Evolutionary conservation across 2,113 vertebrate genomes (phyloP).

Genomic region (Eclectus roratus): DNA sequence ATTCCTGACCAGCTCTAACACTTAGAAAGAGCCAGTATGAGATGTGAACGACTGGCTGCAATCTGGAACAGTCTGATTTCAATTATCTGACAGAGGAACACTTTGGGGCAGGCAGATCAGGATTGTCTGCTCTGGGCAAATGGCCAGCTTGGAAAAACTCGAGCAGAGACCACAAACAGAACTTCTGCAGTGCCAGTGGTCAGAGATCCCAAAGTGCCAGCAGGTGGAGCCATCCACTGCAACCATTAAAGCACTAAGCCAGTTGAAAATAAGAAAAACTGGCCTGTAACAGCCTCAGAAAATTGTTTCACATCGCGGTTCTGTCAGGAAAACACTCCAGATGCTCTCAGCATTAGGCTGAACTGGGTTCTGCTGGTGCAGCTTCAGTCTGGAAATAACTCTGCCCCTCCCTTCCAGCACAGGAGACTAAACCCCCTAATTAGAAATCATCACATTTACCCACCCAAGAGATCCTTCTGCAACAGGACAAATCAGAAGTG

Average conservation of each 20-base stretch:
- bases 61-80: background rate
- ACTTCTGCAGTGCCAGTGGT: background rate
- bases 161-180: background rate
- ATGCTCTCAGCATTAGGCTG: background rate
- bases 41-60: background rate
- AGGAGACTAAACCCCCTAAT: background rate
- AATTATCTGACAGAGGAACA: background rate
- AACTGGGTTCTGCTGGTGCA: background rate
- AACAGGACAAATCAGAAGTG: background rate
- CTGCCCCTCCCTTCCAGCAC: background rate
- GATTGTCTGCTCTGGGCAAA: background rate
- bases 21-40: background rate
- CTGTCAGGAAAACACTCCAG: background rate
- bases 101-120: background rate
- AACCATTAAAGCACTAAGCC: background rate
- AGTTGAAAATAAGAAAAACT: background rate
- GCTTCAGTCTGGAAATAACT: background rate
- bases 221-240: slow-evolving; percentile 48
- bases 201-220: background rate
- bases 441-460: background rate
- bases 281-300: background rate
- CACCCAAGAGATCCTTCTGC: background rate
- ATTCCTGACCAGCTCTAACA: background rate
- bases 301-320: background rate
- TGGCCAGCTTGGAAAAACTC: background rate